Evolutionary conservation across 1,140 invertebrate species (phyloP).

Genomic region (Amyelois transitella): DNA sequence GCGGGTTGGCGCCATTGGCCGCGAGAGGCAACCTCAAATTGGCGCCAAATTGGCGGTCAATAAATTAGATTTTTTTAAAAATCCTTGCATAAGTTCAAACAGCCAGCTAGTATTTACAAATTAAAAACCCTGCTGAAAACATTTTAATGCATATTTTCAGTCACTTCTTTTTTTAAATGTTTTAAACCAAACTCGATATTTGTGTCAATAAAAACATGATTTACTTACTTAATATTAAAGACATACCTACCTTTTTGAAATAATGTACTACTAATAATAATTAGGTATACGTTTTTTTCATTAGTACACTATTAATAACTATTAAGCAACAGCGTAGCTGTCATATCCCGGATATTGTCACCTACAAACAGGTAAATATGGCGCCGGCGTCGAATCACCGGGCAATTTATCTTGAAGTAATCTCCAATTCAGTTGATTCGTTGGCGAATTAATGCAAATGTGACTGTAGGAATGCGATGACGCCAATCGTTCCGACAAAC

Average conservation of each 20-base stretch:
- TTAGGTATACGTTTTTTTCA: no score
- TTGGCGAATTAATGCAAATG: constrained; percentile 62
- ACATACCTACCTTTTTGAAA: no score
- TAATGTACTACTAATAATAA: no score
- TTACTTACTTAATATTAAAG: no score
- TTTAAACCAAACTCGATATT: no score
- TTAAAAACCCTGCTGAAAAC: neutral
- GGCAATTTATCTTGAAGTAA: constrained; percentile 42
- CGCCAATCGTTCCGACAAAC: constrained; percentile 28
- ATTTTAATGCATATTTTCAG: neutral
- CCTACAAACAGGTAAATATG: constrained; percentile 29
- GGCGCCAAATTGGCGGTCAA: constrained; percentile 47
- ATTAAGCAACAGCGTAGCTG: no score
- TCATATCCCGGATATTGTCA: constrained; percentile 47
- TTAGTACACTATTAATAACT: no score
- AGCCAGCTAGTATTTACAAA: neutral
- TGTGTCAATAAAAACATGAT: no score
- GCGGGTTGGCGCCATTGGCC: constrained; percentile 21
- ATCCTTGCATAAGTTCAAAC: constrained; percentile 40
- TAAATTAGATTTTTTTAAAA: constrained; percentile 64
- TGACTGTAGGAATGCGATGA: constrained; percentile 40
- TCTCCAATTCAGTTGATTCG: constrained; percentile 41
- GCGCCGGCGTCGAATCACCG: constrained; percentile 48
- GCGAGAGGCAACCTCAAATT: constrained; percentile 42
- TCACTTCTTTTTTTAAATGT: neutral